Evolutionary conservation across 2,888 invertebrate genomes (phyloP), one percentile per base, ranked within the genome.

Genomic region (Aproaerema taeniolella): DNA sequence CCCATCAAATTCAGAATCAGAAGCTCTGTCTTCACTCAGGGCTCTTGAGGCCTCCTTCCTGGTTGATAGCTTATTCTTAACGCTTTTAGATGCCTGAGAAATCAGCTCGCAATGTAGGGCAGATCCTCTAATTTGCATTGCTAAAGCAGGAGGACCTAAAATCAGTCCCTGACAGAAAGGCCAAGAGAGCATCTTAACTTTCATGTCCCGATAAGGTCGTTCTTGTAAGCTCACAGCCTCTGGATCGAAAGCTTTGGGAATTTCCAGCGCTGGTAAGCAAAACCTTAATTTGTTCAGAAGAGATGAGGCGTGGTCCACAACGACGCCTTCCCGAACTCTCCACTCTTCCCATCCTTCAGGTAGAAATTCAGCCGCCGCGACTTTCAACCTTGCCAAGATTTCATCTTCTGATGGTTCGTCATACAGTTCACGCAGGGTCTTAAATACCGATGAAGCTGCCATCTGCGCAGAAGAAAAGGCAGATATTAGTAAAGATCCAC

Each of bases 171-270:
- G n/a, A n/a, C n/a, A n/a, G n/a, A n/a, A n/a, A n/a, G n/a, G n/a
- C n/a, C n/a, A n/a, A n/a, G 38, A 24, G n/a, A 57, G 17, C 51
- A 54, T 55, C 13, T 39, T 42, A 1, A 47, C 31, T 34, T 52
- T 56, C 17, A 42, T 42, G 31, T 46, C 43, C 10, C 46, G 32
- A 30, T 49, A 56, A 6, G 25, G 35, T 20, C 41, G 42, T 28
- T 56, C 54, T n/a, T 38, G 61, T 58, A 26, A 51, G 51, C 10
- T 57, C 44, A 32, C 73, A 71, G 39, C 46, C 6, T 39, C 30
- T 10, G 52, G 52, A 9, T 44, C 32, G 11, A 54, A 55, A 1
- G 52, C 54, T 24, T 20, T 38, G 7, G 41, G 49, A 6, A 55
- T 39, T 2, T 38, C 50, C 1, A 50, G 43, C 1, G 50, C 53